Evolutionary conservation across 1,140 invertebrate species (phyloP).

Genomic region (Heliothis virescens): DNA sequence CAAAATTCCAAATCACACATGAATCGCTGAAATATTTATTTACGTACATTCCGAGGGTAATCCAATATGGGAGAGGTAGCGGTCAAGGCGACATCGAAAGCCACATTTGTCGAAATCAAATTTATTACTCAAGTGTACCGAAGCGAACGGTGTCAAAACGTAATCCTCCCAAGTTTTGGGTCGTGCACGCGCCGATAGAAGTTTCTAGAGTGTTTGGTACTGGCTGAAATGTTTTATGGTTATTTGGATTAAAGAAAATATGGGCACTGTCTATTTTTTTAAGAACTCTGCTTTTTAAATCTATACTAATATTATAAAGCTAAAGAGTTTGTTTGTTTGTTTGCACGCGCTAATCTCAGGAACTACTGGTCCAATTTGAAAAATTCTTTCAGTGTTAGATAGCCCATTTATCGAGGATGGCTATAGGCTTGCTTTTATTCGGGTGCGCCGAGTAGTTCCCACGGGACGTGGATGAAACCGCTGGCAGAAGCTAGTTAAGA

Average conservation of each 20-base stretch:
- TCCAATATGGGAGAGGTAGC: constrained; percentile 50
- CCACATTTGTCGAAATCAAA: constrained; percentile 46
- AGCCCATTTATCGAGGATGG: too few species aligned
- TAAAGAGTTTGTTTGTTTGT: too few species aligned
- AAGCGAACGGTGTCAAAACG: constrained; percentile 49
- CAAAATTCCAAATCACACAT: constrained; percentile 20
- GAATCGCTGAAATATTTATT: constrained; percentile 36
- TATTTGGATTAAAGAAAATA: neutral
- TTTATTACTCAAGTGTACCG: constrained; percentile 47
- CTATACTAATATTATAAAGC: too few species aligned
- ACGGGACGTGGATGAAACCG: too few species aligned
- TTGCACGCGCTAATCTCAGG: too few species aligned
- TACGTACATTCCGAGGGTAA: constrained; percentile 39
- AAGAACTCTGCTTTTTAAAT: too few species aligned
- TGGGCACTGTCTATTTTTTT: neutral
- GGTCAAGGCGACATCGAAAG: constrained; percentile 45
- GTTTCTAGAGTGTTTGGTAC: neutral
- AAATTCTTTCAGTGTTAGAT: too few species aligned
- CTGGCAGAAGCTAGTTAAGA: too few species aligned
- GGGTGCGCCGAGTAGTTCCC: too few species aligned
- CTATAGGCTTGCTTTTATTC: too few species aligned
- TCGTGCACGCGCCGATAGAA: neutral
- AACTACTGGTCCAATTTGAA: too few species aligned
- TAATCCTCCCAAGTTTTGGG: constrained; percentile 38
- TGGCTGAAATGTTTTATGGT: constrained; percentile 4